These are phyloP conservation scores for Hydractinia symbiolongicarpus DNA, from an alignment of 30 jellyfish, hydroid and myxozoan genomes.

Conservation along the genomic window DNA sequence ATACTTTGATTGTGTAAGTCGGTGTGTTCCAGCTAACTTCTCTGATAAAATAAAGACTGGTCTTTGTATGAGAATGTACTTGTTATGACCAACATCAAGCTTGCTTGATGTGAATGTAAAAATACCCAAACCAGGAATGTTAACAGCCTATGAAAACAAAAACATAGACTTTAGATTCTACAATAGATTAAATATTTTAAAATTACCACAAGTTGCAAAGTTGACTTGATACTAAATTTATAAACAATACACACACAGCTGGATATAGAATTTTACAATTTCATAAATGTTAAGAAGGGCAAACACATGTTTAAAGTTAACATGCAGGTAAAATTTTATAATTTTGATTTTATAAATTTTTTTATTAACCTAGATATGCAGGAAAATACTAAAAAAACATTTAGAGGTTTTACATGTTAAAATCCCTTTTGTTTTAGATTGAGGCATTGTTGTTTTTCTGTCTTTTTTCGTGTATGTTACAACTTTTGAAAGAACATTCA, in stretches of 20 bases:
- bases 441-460: too few relatives aligned
- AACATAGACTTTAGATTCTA: neutral
- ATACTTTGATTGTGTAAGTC: slow-evolving; percentile 49
- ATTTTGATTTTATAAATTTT: too few relatives aligned
- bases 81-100: slow-evolving; percentile 84
- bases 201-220: neutral
- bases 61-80: slow-evolving; percentile 63
- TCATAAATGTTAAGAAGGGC: too few relatives aligned
- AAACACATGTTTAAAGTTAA: too few relatives aligned
- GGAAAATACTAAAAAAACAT: too few relatives aligned
- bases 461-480: too few relatives aligned
- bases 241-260: neutral
- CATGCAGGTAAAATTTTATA: too few relatives aligned
- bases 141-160: slow-evolving; percentile 61
- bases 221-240: neutral
- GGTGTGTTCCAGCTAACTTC: slow-evolving; percentile 75
- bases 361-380: too few relatives aligned
- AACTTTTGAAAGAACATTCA: too few relatives aligned
- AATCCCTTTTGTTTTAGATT: too few relatives aligned
- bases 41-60: slow-evolving; percentile 89
- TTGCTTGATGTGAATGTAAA: slow-evolving; percentile 80
- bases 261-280: neutral
- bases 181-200: neutral
- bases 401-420: too few relatives aligned
- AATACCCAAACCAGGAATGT: slow-evolving; percentile 85